These are phyloP conservation scores for Gymnarchus niloticus DNA, from an alignment of 2,113 vertebrate species.

Conservation along the genomic window DNA sequence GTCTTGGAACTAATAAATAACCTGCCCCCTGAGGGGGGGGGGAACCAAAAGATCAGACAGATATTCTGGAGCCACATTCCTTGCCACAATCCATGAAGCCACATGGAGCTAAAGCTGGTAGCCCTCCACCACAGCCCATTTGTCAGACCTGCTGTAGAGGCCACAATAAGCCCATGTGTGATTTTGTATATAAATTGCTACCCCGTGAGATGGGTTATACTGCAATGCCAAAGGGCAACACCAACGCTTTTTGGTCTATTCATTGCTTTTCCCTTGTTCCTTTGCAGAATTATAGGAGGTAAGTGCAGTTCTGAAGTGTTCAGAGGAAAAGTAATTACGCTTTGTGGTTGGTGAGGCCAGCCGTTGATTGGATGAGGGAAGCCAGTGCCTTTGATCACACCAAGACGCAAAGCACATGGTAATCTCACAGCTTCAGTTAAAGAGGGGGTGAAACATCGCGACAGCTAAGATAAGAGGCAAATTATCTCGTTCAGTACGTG, in stretches of 20 bases:
- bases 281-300: neutral
- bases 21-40: too few species aligned
- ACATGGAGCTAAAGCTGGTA: neutral
- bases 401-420: neutral
- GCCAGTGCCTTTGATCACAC: conserved; percentile 13
- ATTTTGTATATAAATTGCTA: neutral
- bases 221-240: neutral
- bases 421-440: neutral
- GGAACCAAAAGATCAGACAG: too few species aligned
- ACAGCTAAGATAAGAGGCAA: conserved; percentile 21
- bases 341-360: neutral
- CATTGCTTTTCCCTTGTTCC: neutral
- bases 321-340: neutral
- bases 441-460: conserved; percentile 26
- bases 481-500: neutral
- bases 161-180: neutral
- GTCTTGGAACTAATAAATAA: too few species aligned
- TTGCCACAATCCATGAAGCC: neutral
- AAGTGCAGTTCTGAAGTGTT: neutral
- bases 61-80: too few species aligned
- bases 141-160: neutral
- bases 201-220: neutral
- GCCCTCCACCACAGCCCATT: neutral
- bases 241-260: neutral
- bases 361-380: conserved; percentile 10